These are phyloP conservation scores for Hirtodrosophila confusa DNA, from an alignment of 2,888 invertebrate species.

Conservation along the genomic window DNA sequence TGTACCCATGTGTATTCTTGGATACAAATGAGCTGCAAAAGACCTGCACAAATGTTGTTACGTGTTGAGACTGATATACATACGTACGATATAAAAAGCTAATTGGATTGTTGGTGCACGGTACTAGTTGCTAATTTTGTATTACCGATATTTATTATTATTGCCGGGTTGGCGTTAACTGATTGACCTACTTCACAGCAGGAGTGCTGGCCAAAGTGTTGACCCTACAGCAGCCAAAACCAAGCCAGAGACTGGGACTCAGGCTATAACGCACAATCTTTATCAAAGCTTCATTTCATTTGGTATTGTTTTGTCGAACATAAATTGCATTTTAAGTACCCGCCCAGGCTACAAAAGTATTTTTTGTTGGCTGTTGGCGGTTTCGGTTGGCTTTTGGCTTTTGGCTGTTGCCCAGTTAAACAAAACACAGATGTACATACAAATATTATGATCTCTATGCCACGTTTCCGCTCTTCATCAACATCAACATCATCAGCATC, in stretches of 20 bases:
- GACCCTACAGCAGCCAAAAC: background rate
- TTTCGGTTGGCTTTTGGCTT: no score
- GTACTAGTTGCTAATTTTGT: no score
- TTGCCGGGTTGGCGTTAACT: constrained; percentile 34
- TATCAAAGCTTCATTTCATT: constrained; percentile 73
- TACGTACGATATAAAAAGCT: no score
- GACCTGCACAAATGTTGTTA: no score
- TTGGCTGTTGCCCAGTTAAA: constrained; percentile 43
- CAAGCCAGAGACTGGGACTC: constrained; percentile 5
- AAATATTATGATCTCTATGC: constrained; percentile 68
- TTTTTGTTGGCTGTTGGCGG: constrained; percentile 27
- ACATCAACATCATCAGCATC: constrained; percentile 32
- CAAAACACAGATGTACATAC: constrained; percentile 53
- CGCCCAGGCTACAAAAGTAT: constrained; percentile 65
- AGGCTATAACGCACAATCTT: constrained; percentile 41
- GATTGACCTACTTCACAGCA: constrained; percentile 51
- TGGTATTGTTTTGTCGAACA: constrained; percentile 62
- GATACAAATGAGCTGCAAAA: no score
- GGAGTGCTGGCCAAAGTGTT: background rate
- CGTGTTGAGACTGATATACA: no score
- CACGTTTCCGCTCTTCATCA: constrained; percentile 67
- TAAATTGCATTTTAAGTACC: constrained; percentile 80
- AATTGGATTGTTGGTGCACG: no score
- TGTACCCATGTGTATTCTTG: background rate
- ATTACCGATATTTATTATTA: no score